phyloP scores from a whole-genome alignment of 2,888 invertebrate genomes.

The Chloroclystis v-ata region DNA sequence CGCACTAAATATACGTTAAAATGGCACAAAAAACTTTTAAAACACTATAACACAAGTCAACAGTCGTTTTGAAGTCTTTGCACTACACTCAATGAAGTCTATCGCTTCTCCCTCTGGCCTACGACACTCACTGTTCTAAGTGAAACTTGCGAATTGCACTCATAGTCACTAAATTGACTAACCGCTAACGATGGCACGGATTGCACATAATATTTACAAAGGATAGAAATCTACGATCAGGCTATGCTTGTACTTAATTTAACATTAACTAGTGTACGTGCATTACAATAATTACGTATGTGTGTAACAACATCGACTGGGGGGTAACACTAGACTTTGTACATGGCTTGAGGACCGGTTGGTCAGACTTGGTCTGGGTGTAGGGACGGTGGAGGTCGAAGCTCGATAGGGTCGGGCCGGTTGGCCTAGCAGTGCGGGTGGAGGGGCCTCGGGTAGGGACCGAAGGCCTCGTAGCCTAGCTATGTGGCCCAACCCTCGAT shows the following conservation, averaged over 20 bases:
- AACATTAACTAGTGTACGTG: conserved; percentile 69
- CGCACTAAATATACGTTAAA: conserved; percentile 75
- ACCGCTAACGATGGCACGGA: conserved; percentile 77
- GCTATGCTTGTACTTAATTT: conserved; percentile 58
- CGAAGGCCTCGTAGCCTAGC: conserved; percentile 78
- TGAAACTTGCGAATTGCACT: conserved; percentile 34
- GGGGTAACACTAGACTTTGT: conserved; percentile 28
- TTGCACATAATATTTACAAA: conserved; percentile 75
- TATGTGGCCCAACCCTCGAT: conserved; percentile 96
- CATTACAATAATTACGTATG: conserved; percentile 73
- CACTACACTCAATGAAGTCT: conserved; percentile 49
- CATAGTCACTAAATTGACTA: conserved; percentile 67
- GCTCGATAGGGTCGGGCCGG: conserved; percentile 46
- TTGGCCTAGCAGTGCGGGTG: conserved; percentile 72
- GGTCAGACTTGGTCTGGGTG: conserved; percentile 48
- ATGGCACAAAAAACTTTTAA: conserved; percentile 77
- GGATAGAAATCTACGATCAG: conserved; percentile 59
- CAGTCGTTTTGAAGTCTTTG: conserved; percentile 62
- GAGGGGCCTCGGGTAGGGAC: conserved; percentile 69
- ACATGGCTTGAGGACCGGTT: conserved; percentile 49
- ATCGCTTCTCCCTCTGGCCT: conserved; percentile 38
- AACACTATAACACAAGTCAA: conserved; percentile 76
- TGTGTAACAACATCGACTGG: conserved; percentile 46
- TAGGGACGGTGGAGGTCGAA: conserved; percentile 42
- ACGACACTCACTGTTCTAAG: conserved; percentile 30